A percentile compares a stretch with the other conserved stretches of the same genome.
phyloP scores from a whole-genome alignment of 92 coral and sea anemone genomes.

The Metridium senile region DNA sequence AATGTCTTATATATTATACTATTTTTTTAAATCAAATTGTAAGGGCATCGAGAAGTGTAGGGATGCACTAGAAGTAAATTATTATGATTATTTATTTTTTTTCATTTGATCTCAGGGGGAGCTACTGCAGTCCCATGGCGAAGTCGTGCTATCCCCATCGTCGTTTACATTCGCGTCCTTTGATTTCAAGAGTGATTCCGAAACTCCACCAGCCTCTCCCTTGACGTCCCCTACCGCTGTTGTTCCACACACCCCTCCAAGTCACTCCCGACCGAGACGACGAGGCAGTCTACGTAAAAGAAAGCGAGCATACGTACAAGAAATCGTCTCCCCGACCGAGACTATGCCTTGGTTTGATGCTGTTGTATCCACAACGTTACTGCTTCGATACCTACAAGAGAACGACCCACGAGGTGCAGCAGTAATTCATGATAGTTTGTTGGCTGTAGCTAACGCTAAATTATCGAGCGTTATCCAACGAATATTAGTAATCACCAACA shows the following conservation, averaged over 20 bases:
- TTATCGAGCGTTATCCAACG: conserved; percentile 78
- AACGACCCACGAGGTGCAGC: conserved; percentile 61
- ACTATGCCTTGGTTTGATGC: conserved; percentile 95
- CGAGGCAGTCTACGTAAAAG: conserved; percentile 68
- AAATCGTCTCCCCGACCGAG: conserved; percentile 76
- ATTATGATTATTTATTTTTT: neutral
- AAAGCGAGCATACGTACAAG: conserved; percentile 64
- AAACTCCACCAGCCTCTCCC: conserved; percentile 27
- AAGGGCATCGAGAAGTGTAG: no score
- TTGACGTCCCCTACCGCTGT: conserved; percentile 39
- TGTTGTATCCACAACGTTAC: conserved; percentile 58
- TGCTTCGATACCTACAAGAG: conserved; percentile 64
- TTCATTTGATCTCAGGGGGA: neutral
- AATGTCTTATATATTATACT: no score
- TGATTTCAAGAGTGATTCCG: conserved; percentile 51
- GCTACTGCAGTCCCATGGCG: neutral
- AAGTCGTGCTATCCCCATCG: conserved; percentile 3
- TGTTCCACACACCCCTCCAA: conserved; percentile 48
- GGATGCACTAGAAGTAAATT: no score
- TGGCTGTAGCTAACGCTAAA: conserved; percentile 66
- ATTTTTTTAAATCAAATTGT: no score
- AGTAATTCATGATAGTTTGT: conserved; percentile 61
- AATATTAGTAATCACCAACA: conserved; percentile 80
- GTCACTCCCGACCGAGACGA: conserved; percentile 49
- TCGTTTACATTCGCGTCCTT: conserved; percentile 21